A percentile compares a stretch with the other conserved stretches of the same genome.
These are phyloP conservation scores for Lasiommata megera DNA, from an alignment of 2,888 invertebrate genomes.

Conservation along the genomic window DNA sequence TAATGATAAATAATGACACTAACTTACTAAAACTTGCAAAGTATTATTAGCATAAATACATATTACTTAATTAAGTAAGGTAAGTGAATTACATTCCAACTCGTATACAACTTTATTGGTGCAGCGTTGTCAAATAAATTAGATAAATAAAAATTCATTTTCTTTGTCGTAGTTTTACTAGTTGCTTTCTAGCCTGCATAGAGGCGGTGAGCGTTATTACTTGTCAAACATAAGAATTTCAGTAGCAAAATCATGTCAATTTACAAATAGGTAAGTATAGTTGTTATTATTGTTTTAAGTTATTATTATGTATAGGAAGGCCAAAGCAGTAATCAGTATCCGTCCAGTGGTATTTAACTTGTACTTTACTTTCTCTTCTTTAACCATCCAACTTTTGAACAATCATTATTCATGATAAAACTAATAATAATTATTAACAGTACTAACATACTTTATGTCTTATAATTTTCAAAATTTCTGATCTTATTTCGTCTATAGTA, in stretches of 20 bases:
- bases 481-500: background rate
- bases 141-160: too few relatives aligned
- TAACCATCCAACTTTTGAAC: constrained; percentile 13
- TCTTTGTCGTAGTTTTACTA: background rate
- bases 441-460: too few relatives aligned
- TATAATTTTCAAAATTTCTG: background rate
- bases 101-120: too few relatives aligned
- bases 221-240: background rate
- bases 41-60: background rate
- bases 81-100: too few relatives aligned
- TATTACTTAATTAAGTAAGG: too few relatives aligned
- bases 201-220: background rate
- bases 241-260: background rate
- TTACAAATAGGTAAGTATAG: background rate
- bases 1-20: background rate
- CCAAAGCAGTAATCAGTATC: constrained; percentile 81
- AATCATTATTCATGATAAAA: background rate
- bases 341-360: constrained; percentile 77
- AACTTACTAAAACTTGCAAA: background rate
- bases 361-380: constrained; percentile 32
- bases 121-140: too few relatives aligned
- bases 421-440: too few relatives aligned
- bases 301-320: constrained; percentile 50
- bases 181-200: background rate
- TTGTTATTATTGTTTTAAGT: background rate